A percentile compares a stretch with the other conserved stretches of the same genome.
phyloP scores from a whole-genome alignment of 2,888 invertebrate genomes.

The Agriopis marginaria region DNA sequence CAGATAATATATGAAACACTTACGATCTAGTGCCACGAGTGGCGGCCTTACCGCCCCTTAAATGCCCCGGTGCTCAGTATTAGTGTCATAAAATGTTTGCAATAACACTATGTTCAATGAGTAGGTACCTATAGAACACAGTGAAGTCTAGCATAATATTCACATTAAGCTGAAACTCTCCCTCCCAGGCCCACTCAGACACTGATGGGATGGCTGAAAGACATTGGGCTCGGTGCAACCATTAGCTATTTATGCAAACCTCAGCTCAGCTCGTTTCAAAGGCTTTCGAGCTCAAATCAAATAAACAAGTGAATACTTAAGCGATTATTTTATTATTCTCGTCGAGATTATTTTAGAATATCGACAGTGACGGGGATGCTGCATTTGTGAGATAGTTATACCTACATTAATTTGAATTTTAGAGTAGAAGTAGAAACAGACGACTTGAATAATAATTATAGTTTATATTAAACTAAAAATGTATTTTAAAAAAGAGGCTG shows the following conservation, averaged over 20 bases:
- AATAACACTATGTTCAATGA: too few species aligned
- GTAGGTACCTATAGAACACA: neutral
- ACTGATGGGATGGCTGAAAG: slow-evolving; percentile 58
- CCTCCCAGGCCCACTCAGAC: slow-evolving; percentile 46
- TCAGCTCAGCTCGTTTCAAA: slow-evolving; percentile 43
- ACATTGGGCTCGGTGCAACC: slow-evolving; percentile 45
- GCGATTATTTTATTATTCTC: too few species aligned
- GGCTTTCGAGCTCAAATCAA: slow-evolving; percentile 36
- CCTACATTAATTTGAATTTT: too few species aligned
- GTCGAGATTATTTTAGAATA: slow-evolving; percentile 21
- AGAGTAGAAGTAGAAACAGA: too few species aligned
- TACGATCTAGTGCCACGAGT: too few species aligned
- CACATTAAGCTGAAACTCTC: slow-evolving; percentile 36
- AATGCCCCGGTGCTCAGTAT: too few species aligned
- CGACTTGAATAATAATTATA: too few species aligned
- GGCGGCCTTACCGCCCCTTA: too few species aligned
- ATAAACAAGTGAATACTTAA: slow-evolving; percentile 33
- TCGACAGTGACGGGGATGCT: neutral
- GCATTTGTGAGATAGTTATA: slow-evolving; percentile 17
- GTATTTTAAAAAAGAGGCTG: too few species aligned
- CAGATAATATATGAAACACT: too few species aligned
- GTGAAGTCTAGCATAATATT: slow-evolving; percentile 1
- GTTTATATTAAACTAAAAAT: too few species aligned
- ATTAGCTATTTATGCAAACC: slow-evolving; percentile 51
- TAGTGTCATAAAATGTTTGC: too few species aligned